These are phyloP conservation scores for Xestia sexstrigata DNA, from an alignment of 2,888 invertebrate genomes.

Conservation along the genomic window DNA sequence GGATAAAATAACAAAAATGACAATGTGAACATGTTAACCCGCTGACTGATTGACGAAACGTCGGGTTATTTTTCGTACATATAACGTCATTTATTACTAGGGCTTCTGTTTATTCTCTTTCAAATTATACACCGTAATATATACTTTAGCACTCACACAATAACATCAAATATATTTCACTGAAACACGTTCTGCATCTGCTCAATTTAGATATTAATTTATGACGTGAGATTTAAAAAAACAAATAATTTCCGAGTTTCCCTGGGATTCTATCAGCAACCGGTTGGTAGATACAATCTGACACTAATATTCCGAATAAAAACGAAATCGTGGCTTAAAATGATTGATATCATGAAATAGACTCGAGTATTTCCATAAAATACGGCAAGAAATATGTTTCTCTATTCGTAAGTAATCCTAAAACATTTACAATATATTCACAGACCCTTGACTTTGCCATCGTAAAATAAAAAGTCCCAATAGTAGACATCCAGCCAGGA, in stretches of 20 bases:
- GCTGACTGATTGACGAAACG: constrained; percentile 37
- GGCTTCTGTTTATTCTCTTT: constrained; percentile 53
- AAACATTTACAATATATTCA: constrained; percentile 14
- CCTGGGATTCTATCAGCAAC: neutral
- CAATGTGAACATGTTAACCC: constrained; percentile 15
- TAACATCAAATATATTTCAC: neutral
- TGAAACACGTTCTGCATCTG: neutral
- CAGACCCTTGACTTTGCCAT: constrained; percentile 10
- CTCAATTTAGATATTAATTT: neutral
- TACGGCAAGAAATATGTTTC: neutral
- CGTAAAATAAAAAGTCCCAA: constrained; percentile 41
- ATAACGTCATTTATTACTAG: constrained; percentile 51
- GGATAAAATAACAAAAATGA: constrained; percentile 1
- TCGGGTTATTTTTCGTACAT: constrained; percentile 40
- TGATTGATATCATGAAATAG: neutral
- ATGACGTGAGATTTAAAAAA: neutral
- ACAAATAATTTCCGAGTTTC: too few species aligned
- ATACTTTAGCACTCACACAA: neutral
- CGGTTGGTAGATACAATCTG: neutral
- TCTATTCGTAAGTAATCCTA: neutral
- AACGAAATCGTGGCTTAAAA: neutral
- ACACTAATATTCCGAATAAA: neutral
- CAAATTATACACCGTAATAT: constrained; percentile 4
- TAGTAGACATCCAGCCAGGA: constrained; percentile 36
- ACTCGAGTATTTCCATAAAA: neutral